Conservation (phyloP, 2,113 vertebrate genomes). For the Alethe castanea region DNA sequence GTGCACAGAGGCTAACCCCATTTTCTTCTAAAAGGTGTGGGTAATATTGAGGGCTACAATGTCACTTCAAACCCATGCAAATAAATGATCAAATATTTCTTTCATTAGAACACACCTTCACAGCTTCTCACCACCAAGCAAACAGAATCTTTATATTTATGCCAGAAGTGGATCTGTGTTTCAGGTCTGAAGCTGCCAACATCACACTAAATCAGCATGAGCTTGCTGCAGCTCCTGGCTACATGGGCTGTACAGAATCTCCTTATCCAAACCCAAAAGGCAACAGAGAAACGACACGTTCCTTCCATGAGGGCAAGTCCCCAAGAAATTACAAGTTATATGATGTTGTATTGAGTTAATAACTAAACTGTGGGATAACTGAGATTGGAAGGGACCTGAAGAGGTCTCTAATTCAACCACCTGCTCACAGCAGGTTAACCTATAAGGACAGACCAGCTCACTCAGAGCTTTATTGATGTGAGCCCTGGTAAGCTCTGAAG, state of each 20-base stretch:
- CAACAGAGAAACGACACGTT: not conserved
- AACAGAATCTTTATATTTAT: not conserved
- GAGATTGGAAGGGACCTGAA: not conserved
- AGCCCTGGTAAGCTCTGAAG: not conserved
- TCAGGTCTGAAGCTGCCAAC: not conserved
- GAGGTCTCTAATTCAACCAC: not conserved
- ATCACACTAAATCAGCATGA: not conserved
- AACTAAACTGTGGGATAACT: not conserved
- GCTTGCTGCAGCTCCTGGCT: not conserved
- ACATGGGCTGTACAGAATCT: not conserved
- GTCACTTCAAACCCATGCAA: not conserved
- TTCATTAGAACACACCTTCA: not conserved
- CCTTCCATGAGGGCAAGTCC: not conserved
- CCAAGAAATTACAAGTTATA: not conserved
- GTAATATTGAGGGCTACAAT: not conserved
- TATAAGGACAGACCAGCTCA: not conserved
- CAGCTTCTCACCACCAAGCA: not conserved
- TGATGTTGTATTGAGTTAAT: not conserved
- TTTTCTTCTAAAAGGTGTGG: not conserved
- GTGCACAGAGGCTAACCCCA: not conserved
- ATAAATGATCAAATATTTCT: not conserved
- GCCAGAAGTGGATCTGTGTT: not conserved
- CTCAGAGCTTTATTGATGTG: not conserved
- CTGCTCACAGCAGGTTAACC: not conserved
- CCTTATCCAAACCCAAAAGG: not conserved